Percentiles rank a stretch among this genome's conserved stretches.
Evolutionary conservation across 1,140 invertebrate genomes (phyloP).

Genomic region (Trachelipus rathkii): DNA sequence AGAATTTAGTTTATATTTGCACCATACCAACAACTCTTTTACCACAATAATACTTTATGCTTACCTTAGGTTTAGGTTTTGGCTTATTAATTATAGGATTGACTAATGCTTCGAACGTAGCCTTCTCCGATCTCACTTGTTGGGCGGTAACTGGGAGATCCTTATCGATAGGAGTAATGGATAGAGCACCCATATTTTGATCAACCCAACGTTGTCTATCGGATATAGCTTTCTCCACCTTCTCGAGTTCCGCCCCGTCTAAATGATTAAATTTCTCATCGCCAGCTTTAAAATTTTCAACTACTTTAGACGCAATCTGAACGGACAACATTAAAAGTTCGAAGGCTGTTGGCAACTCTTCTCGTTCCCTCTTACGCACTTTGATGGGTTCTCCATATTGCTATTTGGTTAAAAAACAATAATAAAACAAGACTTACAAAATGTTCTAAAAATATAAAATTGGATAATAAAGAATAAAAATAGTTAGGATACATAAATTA

Average conservation of each 20-base stretch:
- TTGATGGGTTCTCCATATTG: conserved; percentile 75
- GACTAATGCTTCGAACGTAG: conserved; percentile 65
- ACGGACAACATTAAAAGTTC: conserved; percentile 70
- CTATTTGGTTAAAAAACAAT: conserved; percentile 46
- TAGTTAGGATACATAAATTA: too few relatives aligned
- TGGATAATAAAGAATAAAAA: too few relatives aligned
- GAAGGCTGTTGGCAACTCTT: conserved; percentile 67
- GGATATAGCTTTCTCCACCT: conserved; percentile 56
- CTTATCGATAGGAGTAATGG: conserved; percentile 56
- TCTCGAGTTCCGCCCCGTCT: conserved; percentile 71
- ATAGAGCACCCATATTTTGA: conserved; percentile 60
- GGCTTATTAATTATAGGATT: conserved; percentile 76
- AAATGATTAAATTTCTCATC: conserved; percentile 80
- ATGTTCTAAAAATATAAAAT: too few relatives aligned
- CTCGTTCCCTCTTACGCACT: conserved; percentile 69
- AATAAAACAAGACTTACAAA: too few relatives aligned
- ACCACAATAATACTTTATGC: neutral
- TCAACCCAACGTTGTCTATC: conserved; percentile 68
- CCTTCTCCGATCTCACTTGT: conserved; percentile 57
- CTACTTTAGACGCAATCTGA: conserved; percentile 67
- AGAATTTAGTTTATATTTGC: too few relatives aligned
- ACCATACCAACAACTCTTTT: neutral
- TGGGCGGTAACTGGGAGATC: conserved; percentile 67
- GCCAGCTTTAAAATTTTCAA: conserved; percentile 64
- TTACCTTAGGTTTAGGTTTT: conserved; percentile 62